These are phyloP conservation scores for Montipora efflorescens DNA, from an alignment of 64 coral and sea anemone species.

Conservation along the genomic window DNA sequence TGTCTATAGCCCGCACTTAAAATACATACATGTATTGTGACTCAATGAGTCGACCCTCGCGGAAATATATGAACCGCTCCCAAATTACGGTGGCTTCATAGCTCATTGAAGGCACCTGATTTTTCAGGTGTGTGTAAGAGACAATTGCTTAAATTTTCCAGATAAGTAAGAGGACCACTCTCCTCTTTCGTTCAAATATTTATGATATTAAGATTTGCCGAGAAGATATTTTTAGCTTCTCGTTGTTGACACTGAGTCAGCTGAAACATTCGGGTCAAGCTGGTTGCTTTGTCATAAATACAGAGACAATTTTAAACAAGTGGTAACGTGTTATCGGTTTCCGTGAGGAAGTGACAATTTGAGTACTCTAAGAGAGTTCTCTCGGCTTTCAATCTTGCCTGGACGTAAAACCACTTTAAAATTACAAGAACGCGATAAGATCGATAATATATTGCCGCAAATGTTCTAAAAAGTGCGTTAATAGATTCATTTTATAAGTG, in stretches of 20 bases:
- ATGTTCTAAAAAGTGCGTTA: neutral
- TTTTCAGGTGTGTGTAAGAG: no score
- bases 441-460: neutral
- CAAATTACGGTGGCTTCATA: no score
- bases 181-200: no score
- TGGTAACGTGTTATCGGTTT: neutral
- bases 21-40: no score
- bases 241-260: neutral
- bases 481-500: neutral
- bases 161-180: no score
- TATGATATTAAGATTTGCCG: no score
- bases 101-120: no score
- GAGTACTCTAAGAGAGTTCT: neutral
- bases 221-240: neutral
- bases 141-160: no score
- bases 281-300: neutral
- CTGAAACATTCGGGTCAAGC: neutral
- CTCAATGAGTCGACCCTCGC: no score
- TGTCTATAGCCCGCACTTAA: no score
- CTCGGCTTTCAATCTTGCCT: neutral
- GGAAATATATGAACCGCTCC: no score
- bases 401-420: neutral
- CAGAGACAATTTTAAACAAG: neutral
- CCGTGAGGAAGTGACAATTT: neutral
- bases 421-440: neutral